Evolutionary conservation across 2,888 invertebrate genomes (phyloP).

Genomic region (Carcina quercana): DNA sequence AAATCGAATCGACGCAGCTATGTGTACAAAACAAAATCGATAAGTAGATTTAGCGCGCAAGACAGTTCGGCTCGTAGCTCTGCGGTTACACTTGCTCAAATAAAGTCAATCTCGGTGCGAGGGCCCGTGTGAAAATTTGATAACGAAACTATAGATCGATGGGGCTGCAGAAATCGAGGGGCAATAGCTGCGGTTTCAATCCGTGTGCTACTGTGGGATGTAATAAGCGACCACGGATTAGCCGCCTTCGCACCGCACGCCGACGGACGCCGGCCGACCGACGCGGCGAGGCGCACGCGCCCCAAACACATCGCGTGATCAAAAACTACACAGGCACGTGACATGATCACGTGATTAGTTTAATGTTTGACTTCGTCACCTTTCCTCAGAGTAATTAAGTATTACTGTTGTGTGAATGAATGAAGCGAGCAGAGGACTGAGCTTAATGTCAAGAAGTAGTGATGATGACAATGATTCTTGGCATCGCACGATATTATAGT

Average conservation of each 20-base stretch:
- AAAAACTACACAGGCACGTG: too few species aligned
- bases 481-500: too few species aligned
- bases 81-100: conserved; percentile 71
- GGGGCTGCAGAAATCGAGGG: conserved; percentile 61
- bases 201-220: conserved; percentile 66
- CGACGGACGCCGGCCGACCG: conserved; percentile 2
- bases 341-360: too few species aligned
- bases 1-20: conserved; percentile 32
- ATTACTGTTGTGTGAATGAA: too few species aligned
- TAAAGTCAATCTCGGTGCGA: conserved; percentile 69
- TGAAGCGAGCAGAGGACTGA: too few species aligned
- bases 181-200: conserved; percentile 65
- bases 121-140: conserved; percentile 72
- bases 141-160: conserved; percentile 70
- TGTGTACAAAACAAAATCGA: conserved; percentile 41
- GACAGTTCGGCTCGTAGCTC: conserved; percentile 43
- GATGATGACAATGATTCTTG: too few species aligned
- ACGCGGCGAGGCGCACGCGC: conserved; percentile 16
- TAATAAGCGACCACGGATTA: conserved; percentile 62
- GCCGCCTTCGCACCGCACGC: conserved; percentile 29
- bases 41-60: conserved; percentile 27
- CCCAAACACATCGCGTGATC: too few species aligned
- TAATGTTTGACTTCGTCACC: too few species aligned
- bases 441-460: too few species aligned
- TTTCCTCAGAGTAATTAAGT: too few species aligned